Conservation (phyloP, 23 tunicate genomes). For the Clavelina lepadiformis region DNA sequence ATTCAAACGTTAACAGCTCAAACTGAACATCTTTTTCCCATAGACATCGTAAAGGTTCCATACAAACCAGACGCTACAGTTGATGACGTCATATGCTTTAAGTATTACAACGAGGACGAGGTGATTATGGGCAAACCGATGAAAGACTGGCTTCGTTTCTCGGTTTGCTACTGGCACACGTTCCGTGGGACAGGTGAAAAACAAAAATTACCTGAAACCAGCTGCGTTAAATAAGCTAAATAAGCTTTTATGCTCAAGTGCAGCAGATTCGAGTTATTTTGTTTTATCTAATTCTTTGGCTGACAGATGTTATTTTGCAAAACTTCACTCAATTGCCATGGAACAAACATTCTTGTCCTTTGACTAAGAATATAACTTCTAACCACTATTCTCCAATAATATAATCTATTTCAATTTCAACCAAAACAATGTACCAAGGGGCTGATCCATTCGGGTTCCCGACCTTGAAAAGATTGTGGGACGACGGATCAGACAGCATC, state of each 20-base stretch:
- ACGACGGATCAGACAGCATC: conserved; percentile 79
- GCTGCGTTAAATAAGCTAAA: not conserved
- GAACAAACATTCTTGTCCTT: too few species aligned
- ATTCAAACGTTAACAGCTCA: too few species aligned
- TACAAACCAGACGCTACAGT: conserved; percentile 89
- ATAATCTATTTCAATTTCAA: too few species aligned
- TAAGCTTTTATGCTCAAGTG: not conserved
- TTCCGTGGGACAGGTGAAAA: conserved; percentile 98
- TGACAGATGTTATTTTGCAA: too few species aligned
- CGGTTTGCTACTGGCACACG: conserved; percentile 96
- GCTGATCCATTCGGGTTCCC: conserved; percentile 99
- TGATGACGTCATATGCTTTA: conserved; percentile 83
- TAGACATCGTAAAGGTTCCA: conserved; percentile 59
- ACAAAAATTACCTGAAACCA: too few species aligned
- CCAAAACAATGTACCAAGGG: conserved; percentile 27
- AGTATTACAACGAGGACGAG: conserved; percentile 77
- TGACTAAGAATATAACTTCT: too few species aligned
- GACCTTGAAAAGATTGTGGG: conserved; percentile 82
- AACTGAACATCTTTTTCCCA: not conserved
- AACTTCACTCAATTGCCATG: too few species aligned
- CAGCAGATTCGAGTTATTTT: not conserved
- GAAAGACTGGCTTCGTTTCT: conserved; percentile 86
- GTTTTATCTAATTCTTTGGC: not conserved
- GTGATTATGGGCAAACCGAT: conserved; percentile 82
- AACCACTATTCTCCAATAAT: too few species aligned